Percentiles rank a stretch among this genome's conserved stretches.
Evolutionary conservation across 2,113 vertebrate genomes (phyloP).

Genomic region (Pygoscelis adeliae): DNA sequence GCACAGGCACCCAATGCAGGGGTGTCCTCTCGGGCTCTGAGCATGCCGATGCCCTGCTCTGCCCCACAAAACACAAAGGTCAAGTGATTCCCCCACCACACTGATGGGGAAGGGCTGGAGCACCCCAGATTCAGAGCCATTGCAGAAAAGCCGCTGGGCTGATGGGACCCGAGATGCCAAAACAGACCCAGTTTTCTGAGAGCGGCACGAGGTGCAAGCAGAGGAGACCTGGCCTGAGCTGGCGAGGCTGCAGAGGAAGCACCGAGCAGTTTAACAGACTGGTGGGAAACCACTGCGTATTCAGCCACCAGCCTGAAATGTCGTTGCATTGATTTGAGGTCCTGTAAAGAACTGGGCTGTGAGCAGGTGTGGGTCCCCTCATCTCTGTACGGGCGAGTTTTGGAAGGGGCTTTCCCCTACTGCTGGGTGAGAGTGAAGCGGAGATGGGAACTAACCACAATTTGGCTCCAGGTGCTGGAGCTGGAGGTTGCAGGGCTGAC

Average conservation of each 20-base stretch:
- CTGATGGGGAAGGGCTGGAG: neutral
- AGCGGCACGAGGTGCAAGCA: neutral
- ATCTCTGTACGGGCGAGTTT: neutral
- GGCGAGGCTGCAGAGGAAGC: neutral
- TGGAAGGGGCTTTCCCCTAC: neutral
- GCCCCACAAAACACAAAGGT: neutral
- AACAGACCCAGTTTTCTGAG: neutral
- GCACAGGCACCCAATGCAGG: neutral
- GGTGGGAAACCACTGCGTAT: neutral
- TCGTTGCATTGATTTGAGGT: rapidly evolving
- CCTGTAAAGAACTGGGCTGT: neutral
- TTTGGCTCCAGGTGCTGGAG: neutral
- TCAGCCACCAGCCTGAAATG: neutral
- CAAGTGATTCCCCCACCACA: too few relatives aligned
- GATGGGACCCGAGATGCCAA: neutral
- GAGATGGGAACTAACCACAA: neutral
- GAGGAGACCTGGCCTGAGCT: neutral
- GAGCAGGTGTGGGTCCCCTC: neutral
- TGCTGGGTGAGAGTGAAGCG: rapidly evolving
- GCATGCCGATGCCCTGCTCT: neutral
- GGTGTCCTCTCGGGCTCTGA: neutral
- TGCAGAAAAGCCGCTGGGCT: neutral
- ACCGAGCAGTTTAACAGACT: neutral
- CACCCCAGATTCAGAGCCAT: too few relatives aligned
- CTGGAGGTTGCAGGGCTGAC: neutral